Conservation (phyloP, 2,888 invertebrate genomes). For the Megastigmus dorsalis region DNA sequence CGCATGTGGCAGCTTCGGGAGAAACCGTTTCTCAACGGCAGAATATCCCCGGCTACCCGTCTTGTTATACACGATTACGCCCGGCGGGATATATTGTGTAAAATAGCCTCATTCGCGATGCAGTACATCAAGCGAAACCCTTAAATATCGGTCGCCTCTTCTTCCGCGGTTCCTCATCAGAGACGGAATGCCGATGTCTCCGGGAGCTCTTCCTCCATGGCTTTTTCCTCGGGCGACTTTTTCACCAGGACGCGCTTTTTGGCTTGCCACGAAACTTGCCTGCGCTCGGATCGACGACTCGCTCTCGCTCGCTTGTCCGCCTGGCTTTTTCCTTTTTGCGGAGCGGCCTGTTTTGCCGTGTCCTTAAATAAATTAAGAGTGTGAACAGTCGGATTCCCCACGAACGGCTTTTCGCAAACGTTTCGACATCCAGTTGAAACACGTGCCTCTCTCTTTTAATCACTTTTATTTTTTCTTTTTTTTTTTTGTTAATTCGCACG, state of each 20-base stretch:
- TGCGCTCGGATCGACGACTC: too few species aligned
- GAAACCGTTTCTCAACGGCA: slow-evolving; percentile 11
- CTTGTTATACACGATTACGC: slow-evolving; percentile 29
- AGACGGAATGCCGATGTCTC: too few species aligned
- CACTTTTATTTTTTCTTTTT: neutral
- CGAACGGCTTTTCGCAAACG: neutral
- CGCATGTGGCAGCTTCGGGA: neutral
- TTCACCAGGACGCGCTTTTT: slow-evolving; percentile 11
- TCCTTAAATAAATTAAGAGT: slow-evolving; percentile 46
- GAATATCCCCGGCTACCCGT: neutral
- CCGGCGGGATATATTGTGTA: slow-evolving; percentile 59
- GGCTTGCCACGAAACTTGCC: too few species aligned
- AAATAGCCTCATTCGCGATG: slow-evolving; percentile 62
- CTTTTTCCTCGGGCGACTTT: neutral
- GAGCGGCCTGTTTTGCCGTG: slow-evolving; percentile 26
- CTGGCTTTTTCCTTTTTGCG: slow-evolving; percentile 26
- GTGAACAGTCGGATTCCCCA: slow-evolving; percentile 13
- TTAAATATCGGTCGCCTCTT: slow-evolving; percentile 55
- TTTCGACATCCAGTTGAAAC: neutral
- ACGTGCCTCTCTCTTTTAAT: neutral
- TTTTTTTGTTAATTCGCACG: neutral
- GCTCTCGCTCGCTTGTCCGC: neutral
- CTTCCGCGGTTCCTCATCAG: too few species aligned
- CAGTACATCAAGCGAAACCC: slow-evolving; percentile 60
- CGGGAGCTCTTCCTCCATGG: slow-evolving; percentile 51